These are phyloP conservation scores for Philereme transversata DNA, from an alignment of 2,888 invertebrate genomes.

Conservation along the genomic window DNA sequence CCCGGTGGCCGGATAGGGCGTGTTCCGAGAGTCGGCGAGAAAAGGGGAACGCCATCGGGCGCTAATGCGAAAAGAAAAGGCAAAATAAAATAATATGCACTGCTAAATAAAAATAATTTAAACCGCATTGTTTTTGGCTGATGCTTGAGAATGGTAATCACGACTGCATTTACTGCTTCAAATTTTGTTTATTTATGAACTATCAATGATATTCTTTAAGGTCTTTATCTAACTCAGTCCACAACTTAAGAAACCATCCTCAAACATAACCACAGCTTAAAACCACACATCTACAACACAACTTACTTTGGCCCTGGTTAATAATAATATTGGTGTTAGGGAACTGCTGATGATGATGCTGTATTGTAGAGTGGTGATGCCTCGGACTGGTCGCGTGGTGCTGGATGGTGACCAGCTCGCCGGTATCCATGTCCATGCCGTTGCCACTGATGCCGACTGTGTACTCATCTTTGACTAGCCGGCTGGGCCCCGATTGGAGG, in stretches of 20 bases:
- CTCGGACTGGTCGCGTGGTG: slow-evolving; percentile 79
- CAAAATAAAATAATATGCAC: slow-evolving; percentile 62
- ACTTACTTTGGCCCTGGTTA: slow-evolving; percentile 78
- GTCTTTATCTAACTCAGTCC: too few relatives aligned
- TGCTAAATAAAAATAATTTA: slow-evolving; percentile 54
- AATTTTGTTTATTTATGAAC: too few relatives aligned
- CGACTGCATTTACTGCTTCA: too few relatives aligned
- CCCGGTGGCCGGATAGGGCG: slow-evolving; percentile 67
- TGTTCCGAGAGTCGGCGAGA: slow-evolving; percentile 72
- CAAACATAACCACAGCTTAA: slow-evolving; percentile 19
- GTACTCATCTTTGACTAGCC: slow-evolving; percentile 96
- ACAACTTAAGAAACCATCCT: slow-evolving; percentile 12
- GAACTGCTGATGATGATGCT: slow-evolving; percentile 77
- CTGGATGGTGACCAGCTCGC: slow-evolving; percentile 78
- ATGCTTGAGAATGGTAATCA: slow-evolving; percentile 20
- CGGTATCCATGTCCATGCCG: slow-evolving; percentile 83
- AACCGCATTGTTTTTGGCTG: slow-evolving; percentile 14
- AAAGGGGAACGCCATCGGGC: slow-evolving; percentile 79
- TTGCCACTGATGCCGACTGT: slow-evolving; percentile 88
- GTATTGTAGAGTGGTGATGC: slow-evolving; percentile 73
- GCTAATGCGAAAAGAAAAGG: slow-evolving; percentile 66
- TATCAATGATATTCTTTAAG: too few relatives aligned
- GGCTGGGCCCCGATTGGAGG: slow-evolving; percentile 91
- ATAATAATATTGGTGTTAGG: slow-evolving; percentile 75
- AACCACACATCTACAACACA: slow-evolving; percentile 18